Evolutionary conservation across 2,888 invertebrate genomes (phyloP).

Genomic region (Lasioglossum marginatum): DNA sequence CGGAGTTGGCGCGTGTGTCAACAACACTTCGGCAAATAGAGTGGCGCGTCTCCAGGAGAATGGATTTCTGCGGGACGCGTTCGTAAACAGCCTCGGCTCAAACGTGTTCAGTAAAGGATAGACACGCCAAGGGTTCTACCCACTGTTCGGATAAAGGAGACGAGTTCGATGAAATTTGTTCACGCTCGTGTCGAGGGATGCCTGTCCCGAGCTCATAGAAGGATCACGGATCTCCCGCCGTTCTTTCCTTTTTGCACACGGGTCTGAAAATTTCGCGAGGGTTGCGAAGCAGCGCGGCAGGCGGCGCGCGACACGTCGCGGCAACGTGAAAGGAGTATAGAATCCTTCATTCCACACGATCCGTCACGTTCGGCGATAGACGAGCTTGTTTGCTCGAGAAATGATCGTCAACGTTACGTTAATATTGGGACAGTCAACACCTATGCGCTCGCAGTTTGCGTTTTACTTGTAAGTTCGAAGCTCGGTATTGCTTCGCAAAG

Average conservation of each 20-base stretch:
- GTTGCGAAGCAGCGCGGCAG: neutral
- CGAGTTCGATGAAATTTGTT: too few relatives aligned
- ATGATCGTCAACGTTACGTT: constrained; percentile 66
- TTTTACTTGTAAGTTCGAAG: constrained; percentile 41
- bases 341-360: constrained; percentile 60
- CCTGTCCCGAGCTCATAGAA: neutral
- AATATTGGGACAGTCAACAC: constrained; percentile 64
- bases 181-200: neutral
- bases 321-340: constrained; percentile 35
- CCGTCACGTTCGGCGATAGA: constrained; percentile 62
- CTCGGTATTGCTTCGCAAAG: neutral
- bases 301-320: constrained; percentile 4
- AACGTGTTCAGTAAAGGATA: neutral
- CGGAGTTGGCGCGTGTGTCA: constrained; percentile 9
- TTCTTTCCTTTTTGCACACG: neutral
- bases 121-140: neutral
- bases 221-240: neutral
- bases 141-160: neutral
- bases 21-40: constrained; percentile 19
- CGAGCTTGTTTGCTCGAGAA: constrained; percentile 65
- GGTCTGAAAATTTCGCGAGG: constrained; percentile 32
- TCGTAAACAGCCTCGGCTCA: neutral
- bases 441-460: constrained; percentile 42
- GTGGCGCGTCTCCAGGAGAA: neutral
- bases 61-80: constrained; percentile 3